Evolutionary conservation across 1,140 invertebrate species (phyloP).

Genomic region (Bombus pyrosoma): DNA sequence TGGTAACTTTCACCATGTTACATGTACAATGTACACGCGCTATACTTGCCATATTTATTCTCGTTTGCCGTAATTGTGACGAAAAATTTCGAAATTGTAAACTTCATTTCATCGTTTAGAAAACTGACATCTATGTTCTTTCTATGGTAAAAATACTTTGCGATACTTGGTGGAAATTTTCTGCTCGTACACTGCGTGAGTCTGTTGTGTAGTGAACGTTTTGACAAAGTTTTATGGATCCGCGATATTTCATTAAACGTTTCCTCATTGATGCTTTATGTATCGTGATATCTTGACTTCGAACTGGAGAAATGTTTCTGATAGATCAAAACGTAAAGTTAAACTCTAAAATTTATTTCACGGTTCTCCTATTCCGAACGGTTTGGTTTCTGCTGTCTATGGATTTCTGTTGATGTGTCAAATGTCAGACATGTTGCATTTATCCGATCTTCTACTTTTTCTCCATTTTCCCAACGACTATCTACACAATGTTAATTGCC

Average conservation of each 20-base stretch:
- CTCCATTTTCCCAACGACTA: not conserved
- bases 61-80: not conserved
- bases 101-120: slow-evolving; percentile 20
- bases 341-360: slow-evolving; percentile 44
- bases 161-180: not conserved
- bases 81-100: not conserved
- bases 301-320: not conserved
- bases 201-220: not conserved
- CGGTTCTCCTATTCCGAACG: slow-evolving; percentile 25
- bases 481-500: not conserved
- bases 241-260: not conserved
- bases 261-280: slow-evolving; percentile 19
- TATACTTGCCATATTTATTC: slow-evolving; percentile 45
- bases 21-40: too few species aligned
- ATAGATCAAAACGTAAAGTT: not conserved
- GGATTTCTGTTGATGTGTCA: not conserved
- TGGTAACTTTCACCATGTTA: not conserved
- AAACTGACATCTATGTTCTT: not conserved
- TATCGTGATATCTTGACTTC: not conserved
- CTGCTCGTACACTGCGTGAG: not conserved
- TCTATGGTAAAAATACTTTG: not conserved
- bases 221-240: not conserved
- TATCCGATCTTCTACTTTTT: slow-evolving; percentile 25
- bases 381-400: not conserved
- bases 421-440: slow-evolving; percentile 31